Percentiles rank a stretch among this genome's conserved stretches.
Conservation (phyloP, 1,140 invertebrate species). For the Anastatus disparis region DNA sequence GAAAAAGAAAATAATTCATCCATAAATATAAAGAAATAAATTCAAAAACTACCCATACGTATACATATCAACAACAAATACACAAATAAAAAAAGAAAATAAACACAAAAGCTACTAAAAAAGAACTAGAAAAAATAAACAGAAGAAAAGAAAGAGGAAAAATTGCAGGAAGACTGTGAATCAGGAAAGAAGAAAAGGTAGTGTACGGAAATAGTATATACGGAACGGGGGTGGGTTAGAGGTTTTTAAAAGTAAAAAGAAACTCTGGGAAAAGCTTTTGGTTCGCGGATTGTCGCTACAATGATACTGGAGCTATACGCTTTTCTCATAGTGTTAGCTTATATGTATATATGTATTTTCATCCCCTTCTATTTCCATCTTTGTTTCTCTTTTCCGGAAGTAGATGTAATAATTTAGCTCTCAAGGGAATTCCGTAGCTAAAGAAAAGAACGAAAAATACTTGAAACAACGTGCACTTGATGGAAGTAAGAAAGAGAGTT, state of each 20-base stretch:
- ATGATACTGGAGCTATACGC: constrained; percentile 9
- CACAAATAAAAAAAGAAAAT: too few species aligned
- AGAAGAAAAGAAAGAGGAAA: background rate
- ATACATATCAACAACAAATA: too few species aligned
- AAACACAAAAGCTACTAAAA: too few species aligned
- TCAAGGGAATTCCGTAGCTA: background rate
- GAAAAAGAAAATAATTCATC: too few species aligned
- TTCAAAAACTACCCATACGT: too few species aligned
- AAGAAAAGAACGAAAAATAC: background rate
- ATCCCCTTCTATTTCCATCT: background rate
- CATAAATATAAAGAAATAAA: too few species aligned
- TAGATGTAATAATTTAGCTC: constrained; percentile 12
- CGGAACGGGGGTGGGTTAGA: background rate
- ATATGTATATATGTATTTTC: too few species aligned
- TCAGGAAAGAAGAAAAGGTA: background rate
- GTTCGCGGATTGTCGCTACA: constrained; percentile 18
- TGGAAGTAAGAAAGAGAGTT: background rate
- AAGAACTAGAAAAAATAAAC: too few species aligned
- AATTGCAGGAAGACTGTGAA: background rate
- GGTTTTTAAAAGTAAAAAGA: constrained; percentile 8
- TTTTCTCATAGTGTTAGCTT: background rate
- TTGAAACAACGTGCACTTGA: background rate
- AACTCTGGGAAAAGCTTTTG: constrained; percentile 15
- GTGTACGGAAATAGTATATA: background rate
- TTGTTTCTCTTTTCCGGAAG: background rate